Evolutionary conservation across 2,797 vertebrate genomes (phyloP).

Genomic region (Hipposideros larvatus): DNA sequence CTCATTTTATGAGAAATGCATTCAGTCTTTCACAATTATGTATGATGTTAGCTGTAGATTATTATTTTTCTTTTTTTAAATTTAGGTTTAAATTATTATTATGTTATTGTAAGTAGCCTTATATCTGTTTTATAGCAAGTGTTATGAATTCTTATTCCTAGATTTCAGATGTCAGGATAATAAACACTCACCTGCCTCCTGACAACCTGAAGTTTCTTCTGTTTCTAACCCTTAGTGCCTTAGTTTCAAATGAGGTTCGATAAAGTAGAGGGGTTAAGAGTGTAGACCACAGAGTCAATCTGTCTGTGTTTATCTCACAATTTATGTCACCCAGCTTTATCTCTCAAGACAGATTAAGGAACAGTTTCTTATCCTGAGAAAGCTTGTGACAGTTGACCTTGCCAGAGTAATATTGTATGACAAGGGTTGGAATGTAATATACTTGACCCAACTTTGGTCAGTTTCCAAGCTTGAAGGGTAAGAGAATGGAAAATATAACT

Average conservation of each 20-base stretch:
- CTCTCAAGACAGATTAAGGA: not conserved
- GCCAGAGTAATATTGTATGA: not conserved
- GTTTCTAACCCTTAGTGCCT: not conserved
- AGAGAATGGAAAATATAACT: not conserved
- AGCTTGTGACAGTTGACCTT: not conserved
- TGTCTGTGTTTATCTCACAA: not conserved
- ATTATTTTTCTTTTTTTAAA: not conserved
- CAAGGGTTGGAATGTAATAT: not conserved
- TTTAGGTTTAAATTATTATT: not conserved
- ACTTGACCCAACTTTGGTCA: not conserved
- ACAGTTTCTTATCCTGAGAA: not conserved
- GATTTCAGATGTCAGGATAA: not conserved
- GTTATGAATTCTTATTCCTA: not conserved
- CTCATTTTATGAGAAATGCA: not conserved
- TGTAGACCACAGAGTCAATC: not conserved
- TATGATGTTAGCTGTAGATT: not conserved
- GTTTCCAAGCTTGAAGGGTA: not conserved
- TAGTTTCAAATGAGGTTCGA: not conserved
- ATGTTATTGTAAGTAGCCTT: not conserved
- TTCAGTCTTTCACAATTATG: not conserved
- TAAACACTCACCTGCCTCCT: not conserved
- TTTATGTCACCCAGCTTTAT: not conserved
- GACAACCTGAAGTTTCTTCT: not conserved
- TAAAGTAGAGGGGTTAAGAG: not conserved
- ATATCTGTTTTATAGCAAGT: not conserved